phyloP scores from a whole-genome alignment of 2,888 invertebrate species.

The Seira musarum region DNA sequence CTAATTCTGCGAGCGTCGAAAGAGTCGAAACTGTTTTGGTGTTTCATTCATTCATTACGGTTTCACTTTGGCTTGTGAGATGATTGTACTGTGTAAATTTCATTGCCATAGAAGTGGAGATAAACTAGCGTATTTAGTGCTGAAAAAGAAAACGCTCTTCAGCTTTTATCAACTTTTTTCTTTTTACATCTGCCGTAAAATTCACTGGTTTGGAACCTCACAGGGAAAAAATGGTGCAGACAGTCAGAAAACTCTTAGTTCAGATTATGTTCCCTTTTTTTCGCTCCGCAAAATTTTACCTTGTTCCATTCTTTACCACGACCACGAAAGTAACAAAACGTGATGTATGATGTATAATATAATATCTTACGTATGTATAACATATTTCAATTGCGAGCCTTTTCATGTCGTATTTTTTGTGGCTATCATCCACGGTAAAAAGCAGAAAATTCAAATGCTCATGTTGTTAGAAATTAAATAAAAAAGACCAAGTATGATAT shows the following conservation, averaged over 20 bases:
- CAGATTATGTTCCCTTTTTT: not conserved
- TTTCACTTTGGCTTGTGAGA: not conserved
- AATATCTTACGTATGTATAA: no score
- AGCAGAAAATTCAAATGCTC: no score
- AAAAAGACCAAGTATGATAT: no score
- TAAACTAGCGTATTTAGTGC: not conserved
- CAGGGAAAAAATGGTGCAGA: constrained; percentile 8
- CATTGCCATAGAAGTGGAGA: not conserved
- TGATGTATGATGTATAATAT: no score
- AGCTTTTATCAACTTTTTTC: constrained; percentile 34
- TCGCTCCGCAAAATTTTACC: not conserved
- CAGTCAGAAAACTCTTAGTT: not conserved
- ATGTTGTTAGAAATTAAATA: no score
- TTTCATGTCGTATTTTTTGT: no score
- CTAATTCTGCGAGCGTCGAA: constrained; percentile 3
- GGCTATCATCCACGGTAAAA: no score
- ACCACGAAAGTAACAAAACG: no score
- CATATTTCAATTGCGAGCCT: no score
- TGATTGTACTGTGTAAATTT: not conserved
- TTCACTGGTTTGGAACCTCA: constrained; percentile 57
- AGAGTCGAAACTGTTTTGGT: not conserved
- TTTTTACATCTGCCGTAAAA: constrained; percentile 52
- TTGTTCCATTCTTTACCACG: not conserved
- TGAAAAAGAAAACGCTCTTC: constrained; percentile 14
- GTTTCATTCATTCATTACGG: constrained; percentile 15